Evolutionary conservation across 53 echinoderm and acorn worm species (phyloP), one percentile per base, ranked within the genome.

Genomic region (Glandiceps talaboti): DNA sequence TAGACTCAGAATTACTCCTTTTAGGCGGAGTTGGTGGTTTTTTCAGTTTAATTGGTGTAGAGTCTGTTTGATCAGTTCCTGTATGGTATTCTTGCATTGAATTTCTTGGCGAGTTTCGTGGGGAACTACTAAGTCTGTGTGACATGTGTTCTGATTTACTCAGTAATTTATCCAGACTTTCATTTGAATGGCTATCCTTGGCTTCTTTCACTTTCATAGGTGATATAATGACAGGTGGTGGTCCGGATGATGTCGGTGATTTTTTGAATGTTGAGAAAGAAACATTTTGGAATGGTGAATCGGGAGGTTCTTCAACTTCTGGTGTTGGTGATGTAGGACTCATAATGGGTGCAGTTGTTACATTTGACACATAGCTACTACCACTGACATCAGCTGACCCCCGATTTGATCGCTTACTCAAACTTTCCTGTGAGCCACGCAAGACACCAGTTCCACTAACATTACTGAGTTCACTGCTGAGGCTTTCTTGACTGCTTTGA

Each of bases 241-340:
- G 64, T 45, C 64, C 64, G 20, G 64, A 20, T 6, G 64, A 45
- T 81, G 82, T 76, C 0, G 87, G 83, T 10, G 89, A 87, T 74
- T 99, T 91, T 82, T 91, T 99, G 32, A 99, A 99, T 6, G 99
- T 99, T 64, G 99, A 99, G 80, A 99, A 99, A 27, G 85, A 85
- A 74, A 90, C 82, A 73, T 84, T 75, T 73, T 90, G 84, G 30
- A 80, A 77, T 29, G 33, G 74, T 28, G 81, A 82, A 1, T 81
- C 80, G 25, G 81, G 74, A 29, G 72, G 72, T 30, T 77, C 77
- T 1, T 81, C 80, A 14, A 31, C 86, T 0, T 85, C 80, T 0
- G 29, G 30, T 1, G 75, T 84, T 26, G 87, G 85, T 1, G 91
- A 85, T 26, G 74, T 78, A 12, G 64, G 64, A 45, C 64, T 45